These are phyloP conservation scores for Biston betularia DNA, from an alignment of 2,888 invertebrate genomes.

Conservation along the genomic window DNA sequence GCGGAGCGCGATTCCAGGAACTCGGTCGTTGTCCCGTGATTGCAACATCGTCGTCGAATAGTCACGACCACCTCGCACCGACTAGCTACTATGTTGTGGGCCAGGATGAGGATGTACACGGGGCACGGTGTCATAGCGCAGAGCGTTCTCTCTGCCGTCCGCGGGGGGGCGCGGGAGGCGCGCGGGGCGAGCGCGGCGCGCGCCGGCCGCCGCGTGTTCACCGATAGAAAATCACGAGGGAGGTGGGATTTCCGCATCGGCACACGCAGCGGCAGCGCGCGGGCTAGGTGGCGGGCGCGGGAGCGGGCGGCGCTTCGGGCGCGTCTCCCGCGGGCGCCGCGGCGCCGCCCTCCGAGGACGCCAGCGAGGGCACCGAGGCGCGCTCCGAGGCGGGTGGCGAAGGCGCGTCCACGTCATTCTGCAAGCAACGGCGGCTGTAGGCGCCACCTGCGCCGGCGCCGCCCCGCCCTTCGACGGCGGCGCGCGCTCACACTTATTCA, in stretches of 20 bases:
- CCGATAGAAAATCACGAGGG: conserved; percentile 40
- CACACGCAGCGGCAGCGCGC: conserved; percentile 41
- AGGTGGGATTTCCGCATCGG: conserved; percentile 19
- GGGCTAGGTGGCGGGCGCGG: conserved; percentile 37
- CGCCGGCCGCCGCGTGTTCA: conserved; percentile 27
- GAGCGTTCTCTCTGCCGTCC: too few species aligned
- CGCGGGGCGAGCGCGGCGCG: conserved; percentile 11
- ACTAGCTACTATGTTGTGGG: too few species aligned
- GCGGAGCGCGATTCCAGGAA: too few species aligned
- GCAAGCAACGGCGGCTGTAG: conserved; percentile 72
- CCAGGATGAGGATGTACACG: too few species aligned
- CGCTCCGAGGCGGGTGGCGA: conserved; percentile 76
- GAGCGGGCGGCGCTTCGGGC: conserved; percentile 49
- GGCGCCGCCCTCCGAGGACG: conserved; percentile 56
- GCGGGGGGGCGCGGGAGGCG: not conserved
- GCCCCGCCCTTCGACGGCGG: conserved; percentile 36
- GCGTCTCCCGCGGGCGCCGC: conserved; percentile 37
- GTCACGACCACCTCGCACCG: too few species aligned
- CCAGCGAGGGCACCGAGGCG: conserved; percentile 63
- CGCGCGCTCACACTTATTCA: conserved; percentile 74
- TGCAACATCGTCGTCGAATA: too few species aligned
- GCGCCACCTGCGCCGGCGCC: conserved; percentile 10
- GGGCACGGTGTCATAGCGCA: too few species aligned
- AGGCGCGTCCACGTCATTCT: conserved; percentile 85
- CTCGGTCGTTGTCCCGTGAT: too few species aligned